Evolutionary conservation across 2,113 vertebrate species (phyloP).

Genomic region (Mesocricetus auratus): DNA sequence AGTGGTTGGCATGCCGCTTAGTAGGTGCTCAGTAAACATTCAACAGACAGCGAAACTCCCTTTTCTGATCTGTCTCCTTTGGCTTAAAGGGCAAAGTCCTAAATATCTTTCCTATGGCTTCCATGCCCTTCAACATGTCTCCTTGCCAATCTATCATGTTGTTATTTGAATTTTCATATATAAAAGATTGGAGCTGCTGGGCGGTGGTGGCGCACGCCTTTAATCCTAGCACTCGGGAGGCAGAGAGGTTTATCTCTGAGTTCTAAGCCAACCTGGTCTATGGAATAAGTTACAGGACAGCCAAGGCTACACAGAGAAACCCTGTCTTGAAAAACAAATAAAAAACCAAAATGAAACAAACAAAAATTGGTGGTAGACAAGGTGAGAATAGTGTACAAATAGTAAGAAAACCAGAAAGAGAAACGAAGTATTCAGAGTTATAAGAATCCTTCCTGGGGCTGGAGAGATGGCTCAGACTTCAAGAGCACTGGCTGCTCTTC

Average conservation of each 20-base stretch:
- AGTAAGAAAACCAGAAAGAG: not conserved
- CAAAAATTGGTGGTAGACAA: not conserved
- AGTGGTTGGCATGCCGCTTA: not conserved
- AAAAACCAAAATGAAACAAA: too few species aligned
- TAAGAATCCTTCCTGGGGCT: not conserved
- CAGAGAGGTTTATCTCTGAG: too few species aligned
- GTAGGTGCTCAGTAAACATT: constrained; percentile 25
- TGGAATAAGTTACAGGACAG: too few species aligned
- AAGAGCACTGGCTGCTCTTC: too few species aligned
- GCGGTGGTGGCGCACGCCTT: too few species aligned
- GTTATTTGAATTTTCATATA: constrained; percentile 1
- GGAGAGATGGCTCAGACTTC: too few species aligned
- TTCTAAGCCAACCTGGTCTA: too few species aligned
- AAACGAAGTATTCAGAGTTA: not conserved
- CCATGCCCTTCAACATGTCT: not conserved
- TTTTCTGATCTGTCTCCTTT: not conserved
- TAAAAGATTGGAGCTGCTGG: constrained; percentile 1
- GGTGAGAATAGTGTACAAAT: not conserved
- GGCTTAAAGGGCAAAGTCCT: constrained; percentile 7
- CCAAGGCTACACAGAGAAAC: too few species aligned
- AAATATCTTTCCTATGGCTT: not conserved
- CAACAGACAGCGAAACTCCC: not conserved
- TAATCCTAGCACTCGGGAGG: too few species aligned
- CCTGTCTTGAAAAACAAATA: too few species aligned
- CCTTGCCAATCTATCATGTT: not conserved